Conservation (phyloP, 2,888 invertebrate species). For the Candidula unifasciata region DNA sequence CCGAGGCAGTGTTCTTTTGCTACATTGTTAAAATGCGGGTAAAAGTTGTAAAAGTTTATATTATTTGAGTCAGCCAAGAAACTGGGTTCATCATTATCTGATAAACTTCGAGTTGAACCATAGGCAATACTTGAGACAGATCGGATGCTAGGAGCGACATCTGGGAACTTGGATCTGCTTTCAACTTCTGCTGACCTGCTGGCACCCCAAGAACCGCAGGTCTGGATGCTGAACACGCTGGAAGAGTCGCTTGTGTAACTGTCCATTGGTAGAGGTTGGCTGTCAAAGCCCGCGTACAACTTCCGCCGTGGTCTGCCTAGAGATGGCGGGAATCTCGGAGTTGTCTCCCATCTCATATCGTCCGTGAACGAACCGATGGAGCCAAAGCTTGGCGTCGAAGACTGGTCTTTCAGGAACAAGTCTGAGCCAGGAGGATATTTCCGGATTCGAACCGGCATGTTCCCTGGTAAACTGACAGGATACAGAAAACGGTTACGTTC, state of each 20-base stretch:
- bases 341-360: background rate
- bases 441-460: background rate
- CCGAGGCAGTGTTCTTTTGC: background rate
- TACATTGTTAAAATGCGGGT: background rate
- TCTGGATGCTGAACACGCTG: constrained; percentile 26
- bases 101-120: background rate
- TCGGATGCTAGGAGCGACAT: constrained; percentile 1
- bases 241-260: constrained; percentile 42
- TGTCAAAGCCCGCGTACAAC: constrained; percentile 47
- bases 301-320: constrained; percentile 39
- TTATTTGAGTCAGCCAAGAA: background rate
- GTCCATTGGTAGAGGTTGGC: constrained; percentile 49
- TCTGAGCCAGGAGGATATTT: background rate
- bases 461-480: background rate
- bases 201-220: constrained; percentile 12
- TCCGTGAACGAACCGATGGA: background rate
- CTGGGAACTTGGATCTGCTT: background rate
- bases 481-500: background rate
- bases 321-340: constrained; percentile 36
- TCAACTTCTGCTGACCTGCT: constrained; percentile 42
- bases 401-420: background rate
- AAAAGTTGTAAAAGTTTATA: constrained; percentile 13
- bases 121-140: background rate
- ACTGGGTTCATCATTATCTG: background rate
- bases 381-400: background rate